Percentiles rank a stretch among this genome's conserved stretches.
phyloP scores from a whole-genome alignment of 2,113 vertebrate genomes.

The Balaenoptera acutorostrata region DNA sequence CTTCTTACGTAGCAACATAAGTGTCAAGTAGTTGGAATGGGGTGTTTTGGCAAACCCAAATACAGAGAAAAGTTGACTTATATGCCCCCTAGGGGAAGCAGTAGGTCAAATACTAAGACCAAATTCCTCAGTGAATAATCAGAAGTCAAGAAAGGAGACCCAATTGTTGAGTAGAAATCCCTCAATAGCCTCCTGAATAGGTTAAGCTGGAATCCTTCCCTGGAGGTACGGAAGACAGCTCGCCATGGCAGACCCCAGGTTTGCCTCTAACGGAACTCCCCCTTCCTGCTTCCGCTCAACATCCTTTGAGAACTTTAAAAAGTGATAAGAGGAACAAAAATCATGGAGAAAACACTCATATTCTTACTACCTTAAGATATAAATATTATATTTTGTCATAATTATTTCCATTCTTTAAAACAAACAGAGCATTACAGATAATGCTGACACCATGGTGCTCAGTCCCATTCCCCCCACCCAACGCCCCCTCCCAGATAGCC shows the following conservation, averaged over 20 bases:
- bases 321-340: neutral
- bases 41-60: neutral
- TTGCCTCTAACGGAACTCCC: neutral
- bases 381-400: neutral
- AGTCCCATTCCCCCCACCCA: neutral
- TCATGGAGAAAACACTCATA: neutral
- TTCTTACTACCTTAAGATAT: neutral
- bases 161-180: neutral
- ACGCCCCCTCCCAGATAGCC: neutral
- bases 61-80: neutral
- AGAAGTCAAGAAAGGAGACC: neutral
- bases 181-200: neutral
- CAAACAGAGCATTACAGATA: neutral
- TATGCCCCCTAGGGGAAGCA: neutral
- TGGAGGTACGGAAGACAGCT: neutral
- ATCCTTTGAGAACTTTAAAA: neutral
- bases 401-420: neutral
- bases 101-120: neutral
- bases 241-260: neutral
- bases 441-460: neutral
- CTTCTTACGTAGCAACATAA: fast-evolving
- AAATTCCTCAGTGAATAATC: neutral
- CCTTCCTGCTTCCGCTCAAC: neutral
- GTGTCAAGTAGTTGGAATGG: neutral
- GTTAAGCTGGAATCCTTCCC: neutral